Evolutionary conservation across 2,888 invertebrate genomes (phyloP), one percentile per base, ranked within the genome.

Genomic region (Drosophila nr. perissopoda): DNA sequence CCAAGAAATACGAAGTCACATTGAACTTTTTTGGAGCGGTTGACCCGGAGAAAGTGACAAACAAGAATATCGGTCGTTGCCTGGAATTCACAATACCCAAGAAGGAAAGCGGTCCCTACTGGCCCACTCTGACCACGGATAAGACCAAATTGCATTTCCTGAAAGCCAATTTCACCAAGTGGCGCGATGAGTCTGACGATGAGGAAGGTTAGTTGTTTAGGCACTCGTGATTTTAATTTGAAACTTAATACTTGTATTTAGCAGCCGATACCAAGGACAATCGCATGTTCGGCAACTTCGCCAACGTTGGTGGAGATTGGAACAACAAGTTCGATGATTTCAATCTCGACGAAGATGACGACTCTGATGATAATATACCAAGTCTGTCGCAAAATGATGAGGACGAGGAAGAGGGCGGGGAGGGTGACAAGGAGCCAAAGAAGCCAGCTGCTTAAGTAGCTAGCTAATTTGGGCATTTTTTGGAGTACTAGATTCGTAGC

Each of bases 111-210:
- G 97, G 96, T 72, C 95, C 97, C 1, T 98, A 96, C 93, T 99
- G 99, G 99, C 96, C 98, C 62, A 94, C 96, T 81, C 94, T 99
- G 84, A 96, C 97, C 67, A 97, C 96, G 92, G 97, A 97, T 88
- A 96, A 96, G 91, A 96, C 96, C 93, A 99, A 99, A 94, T 96
- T 96, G 87, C 98, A 98, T 93, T 99, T 98, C 96, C 94, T 99
- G 87, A 99, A 99, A 94, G 96, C 98, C 88, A 99, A 99, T 93
- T 99, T 99, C 93, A 97, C 98, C 92, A 98, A 98, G 94, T 99
- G 99, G 99, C 96, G 96, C 94, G 99, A 99, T 94, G 99, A 99
- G 93, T 99, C 99, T 74, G 97, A 97, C 63, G 97, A 96, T 13
- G 97, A 97, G 83, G 98, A 97, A 82, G 95, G 92, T 91, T 73